A percentile compares a stretch with the other conserved stretches of the same genome.
These are phyloP conservation scores for Tipula lateralis DNA, from an alignment of 2,888 invertebrate genomes.

Conservation along the genomic window DNA sequence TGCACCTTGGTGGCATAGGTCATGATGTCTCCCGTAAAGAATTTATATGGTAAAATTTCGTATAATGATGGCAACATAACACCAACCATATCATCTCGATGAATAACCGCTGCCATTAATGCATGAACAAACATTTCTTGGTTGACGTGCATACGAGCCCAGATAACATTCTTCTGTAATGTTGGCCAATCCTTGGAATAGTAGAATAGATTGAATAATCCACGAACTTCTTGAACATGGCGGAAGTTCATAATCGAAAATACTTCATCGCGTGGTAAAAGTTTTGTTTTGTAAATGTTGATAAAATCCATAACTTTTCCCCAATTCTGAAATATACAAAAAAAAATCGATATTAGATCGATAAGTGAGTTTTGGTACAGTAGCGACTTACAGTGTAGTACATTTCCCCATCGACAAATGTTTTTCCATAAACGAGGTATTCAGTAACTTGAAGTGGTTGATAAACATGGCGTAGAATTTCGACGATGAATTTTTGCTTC, in stretches of 20 bases:
- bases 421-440: constrained; percentile 16
- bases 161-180: constrained; percentile 54
- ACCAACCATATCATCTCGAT: constrained; percentile 61
- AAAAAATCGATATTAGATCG: constrained; percentile 35
- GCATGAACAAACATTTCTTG: constrained; percentile 70
- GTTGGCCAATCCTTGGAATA: constrained; percentile 58
- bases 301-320: constrained; percentile 51
- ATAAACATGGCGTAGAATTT: constrained; percentile 50
- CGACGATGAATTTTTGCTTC: constrained; percentile 50
- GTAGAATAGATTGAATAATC: constrained; percentile 55
- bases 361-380: too few relatives aligned
- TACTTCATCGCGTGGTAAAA: constrained; percentile 49
- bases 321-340: constrained; percentile 48
- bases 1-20: constrained; percentile 61
- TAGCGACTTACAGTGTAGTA: constrained; percentile 31
- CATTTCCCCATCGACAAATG: constrained; percentile 31
- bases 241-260: constrained; percentile 51
- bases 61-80: constrained; percentile 67
- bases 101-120: constrained; percentile 62
- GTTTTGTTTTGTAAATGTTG: constrained; percentile 44
- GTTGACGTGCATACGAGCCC: constrained; percentile 66
- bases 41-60: constrained; percentile 72
- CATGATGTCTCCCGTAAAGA: constrained; percentile 67
- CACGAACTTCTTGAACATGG: constrained; percentile 52
- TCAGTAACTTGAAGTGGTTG: constrained; percentile 38